Evolutionary conservation across 1,140 invertebrate species (phyloP), one percentile per base, ranked within the genome.

Genomic region (Atta texana): DNA sequence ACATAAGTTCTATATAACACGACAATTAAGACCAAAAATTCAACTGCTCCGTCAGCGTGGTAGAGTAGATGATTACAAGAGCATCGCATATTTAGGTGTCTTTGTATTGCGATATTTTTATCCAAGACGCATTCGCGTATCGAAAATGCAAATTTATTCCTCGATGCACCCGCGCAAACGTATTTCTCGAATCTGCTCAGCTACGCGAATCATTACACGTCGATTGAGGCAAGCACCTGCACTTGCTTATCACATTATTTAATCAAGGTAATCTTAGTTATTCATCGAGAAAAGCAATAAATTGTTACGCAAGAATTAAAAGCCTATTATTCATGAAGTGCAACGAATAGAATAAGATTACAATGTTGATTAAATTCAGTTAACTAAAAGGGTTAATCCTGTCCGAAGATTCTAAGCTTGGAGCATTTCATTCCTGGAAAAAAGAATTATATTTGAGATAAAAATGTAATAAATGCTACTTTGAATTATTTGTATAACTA

Each of bases 61-160:
- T 14, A 6, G 3, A 14, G 55, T 74, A 49, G 24, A 72, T 55
- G 76, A 68, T 72, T 14, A 34, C 90, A 90, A 90, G 87, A 86
- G 55, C 87, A 59, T 90, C 77, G 12, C 31, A 68, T 24, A 59
- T 51, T 44, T n/a, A 39, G 28, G 69, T 80, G n/a, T 69, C 66
- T 69, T 28, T 51, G 24, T 10, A 68, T 7, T 21, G 66, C 7
- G 39, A 51, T 69, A 76, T 24, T 85, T 89, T 74, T 75, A 28
- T 59, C 16, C 57, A 28, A 87, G 28, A 61, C 28, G 7, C 4
- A 57, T 18, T 12, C 5, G 66, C 34, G 4, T 44, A 21, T 34
- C 24, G 12, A 7, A 74, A 39, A 75, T n/a, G 1, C 8, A 16
- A 28, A 5, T n/a, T 14, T n/a, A 6, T 21, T n/a, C 12, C 21